These are phyloP conservation scores for Cyprinus carpio DNA, from an alignment of 2,113 vertebrate genomes.

Conservation along the genomic window DNA sequence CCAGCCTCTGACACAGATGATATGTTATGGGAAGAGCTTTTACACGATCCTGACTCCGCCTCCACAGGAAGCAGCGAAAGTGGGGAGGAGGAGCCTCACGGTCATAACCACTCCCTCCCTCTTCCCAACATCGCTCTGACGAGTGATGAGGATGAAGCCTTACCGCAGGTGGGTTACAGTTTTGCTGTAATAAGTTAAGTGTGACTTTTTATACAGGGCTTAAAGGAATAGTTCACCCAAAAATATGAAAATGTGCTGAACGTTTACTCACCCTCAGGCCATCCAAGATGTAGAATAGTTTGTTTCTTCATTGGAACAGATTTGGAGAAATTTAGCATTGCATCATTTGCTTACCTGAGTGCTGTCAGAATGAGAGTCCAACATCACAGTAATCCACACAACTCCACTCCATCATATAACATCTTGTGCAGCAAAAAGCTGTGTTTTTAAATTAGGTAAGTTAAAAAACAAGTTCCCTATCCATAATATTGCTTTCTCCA, in stretches of 20 bases:
- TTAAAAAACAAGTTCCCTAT: background rate
- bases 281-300: background rate
- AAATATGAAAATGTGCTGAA: background rate
- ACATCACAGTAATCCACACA: background rate
- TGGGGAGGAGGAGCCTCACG: conserved; percentile 70
- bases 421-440: too few relatives aligned
- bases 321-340: background rate
- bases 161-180: conserved; percentile 80
- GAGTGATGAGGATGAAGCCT: conserved; percentile 83
- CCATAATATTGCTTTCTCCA: too few relatives aligned
- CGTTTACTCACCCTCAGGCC: background rate
- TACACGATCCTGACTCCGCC: conserved; percentile 87
- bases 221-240: background rate
- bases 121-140: conserved; percentile 66
- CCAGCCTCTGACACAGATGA: conserved; percentile 94
- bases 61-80: conserved; percentile 89
- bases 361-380: background rate
- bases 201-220: background rate
- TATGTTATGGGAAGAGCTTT: conserved; percentile 93
- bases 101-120: conserved; percentile 61
- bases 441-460: too few relatives aligned
- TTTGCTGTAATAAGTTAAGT: background rate
- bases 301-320: background rate
- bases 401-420: too few relatives aligned
- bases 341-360: background rate